phyloP scores from a whole-genome alignment of 2,113 vertebrate genomes.

The Chloebia gouldiae region DNA sequence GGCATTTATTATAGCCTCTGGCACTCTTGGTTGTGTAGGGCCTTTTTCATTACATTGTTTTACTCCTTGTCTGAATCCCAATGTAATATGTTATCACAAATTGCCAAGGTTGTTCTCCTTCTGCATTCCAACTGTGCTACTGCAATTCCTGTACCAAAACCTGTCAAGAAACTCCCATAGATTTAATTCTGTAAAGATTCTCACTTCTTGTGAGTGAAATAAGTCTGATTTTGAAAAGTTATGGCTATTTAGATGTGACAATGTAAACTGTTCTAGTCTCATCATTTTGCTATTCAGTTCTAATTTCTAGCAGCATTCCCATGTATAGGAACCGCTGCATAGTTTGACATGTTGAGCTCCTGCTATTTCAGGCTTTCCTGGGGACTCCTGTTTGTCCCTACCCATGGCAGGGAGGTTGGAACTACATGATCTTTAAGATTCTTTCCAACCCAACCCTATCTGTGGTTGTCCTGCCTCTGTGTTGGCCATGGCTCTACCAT shows the following conservation, averaged over 20 bases:
- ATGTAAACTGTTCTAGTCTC: neutral
- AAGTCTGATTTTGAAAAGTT: neutral
- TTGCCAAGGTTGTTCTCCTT: neutral
- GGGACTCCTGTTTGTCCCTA: neutral
- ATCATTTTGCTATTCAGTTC: neutral
- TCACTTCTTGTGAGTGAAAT: neutral
- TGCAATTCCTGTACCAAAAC: neutral
- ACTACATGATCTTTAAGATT: neutral
- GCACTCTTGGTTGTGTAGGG: neutral
- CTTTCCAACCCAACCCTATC: neutral
- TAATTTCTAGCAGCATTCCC: neutral
- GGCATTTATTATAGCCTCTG: neutral
- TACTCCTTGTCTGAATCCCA: neutral
- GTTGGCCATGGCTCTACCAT: neutral
- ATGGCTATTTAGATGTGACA: neutral
- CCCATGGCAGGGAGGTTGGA: neutral
- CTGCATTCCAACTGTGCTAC: accelerated
- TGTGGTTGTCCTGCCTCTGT: neutral
- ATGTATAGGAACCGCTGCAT: neutral
- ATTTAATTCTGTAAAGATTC: neutral
- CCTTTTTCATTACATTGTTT: neutral
- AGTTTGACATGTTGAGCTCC: neutral
- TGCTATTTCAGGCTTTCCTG: neutral
- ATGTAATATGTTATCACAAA: neutral
- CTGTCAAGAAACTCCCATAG: neutral